A percentile compares a stretch with the other conserved stretches of the same genome.
Conservation (phyloP, 1,140 invertebrate genomes). For the Anagrus nilaparvatae region DNA sequence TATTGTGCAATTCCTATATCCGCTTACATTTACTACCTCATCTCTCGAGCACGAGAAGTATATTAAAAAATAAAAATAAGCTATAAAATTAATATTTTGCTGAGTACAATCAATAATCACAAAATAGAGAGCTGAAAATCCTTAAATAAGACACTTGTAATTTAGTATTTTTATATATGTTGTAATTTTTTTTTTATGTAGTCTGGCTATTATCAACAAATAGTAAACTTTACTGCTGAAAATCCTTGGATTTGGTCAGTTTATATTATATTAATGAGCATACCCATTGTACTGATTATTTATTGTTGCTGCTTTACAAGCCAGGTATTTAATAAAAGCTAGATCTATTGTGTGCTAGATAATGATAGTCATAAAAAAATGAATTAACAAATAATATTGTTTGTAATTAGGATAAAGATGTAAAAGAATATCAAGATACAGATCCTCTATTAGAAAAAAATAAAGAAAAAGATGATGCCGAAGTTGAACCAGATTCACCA, state of each 20-base stretch:
- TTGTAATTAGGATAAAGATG: slow-evolving; percentile 11
- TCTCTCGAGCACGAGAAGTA: slow-evolving; percentile 57
- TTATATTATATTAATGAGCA: slow-evolving; percentile 69
- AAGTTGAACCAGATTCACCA: slow-evolving; percentile 42
- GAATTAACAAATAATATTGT: slow-evolving; percentile 1
- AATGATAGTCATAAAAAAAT: neutral
- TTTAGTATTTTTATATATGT: too few species aligned
- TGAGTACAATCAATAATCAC: too few species aligned
- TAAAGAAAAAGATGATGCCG: slow-evolving; percentile 17
- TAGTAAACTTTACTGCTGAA: slow-evolving; percentile 73
- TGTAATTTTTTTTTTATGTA: slow-evolving; percentile 40
- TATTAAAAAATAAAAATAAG: slow-evolving; percentile 17
- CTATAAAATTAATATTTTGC: too few species aligned
- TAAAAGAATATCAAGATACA: slow-evolving; percentile 5
- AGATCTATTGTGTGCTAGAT: slow-evolving; percentile 2
- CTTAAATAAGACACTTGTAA: too few species aligned
- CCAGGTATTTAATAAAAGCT: slow-evolving; percentile 35
- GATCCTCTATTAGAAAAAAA: slow-evolving; percentile 28
- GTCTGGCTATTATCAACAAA: slow-evolving; percentile 71
- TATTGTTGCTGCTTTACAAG: slow-evolving; percentile 66
- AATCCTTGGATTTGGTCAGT: slow-evolving; percentile 86
- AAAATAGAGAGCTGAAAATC: too few species aligned
- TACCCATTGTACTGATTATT: slow-evolving; percentile 68
- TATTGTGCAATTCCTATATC: slow-evolving; percentile 64
- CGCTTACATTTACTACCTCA: slow-evolving; percentile 60